These are phyloP conservation scores for Drosophila erecta DNA, from an alignment of 1,140 invertebrate genomes.

Conservation along the genomic window DNA sequence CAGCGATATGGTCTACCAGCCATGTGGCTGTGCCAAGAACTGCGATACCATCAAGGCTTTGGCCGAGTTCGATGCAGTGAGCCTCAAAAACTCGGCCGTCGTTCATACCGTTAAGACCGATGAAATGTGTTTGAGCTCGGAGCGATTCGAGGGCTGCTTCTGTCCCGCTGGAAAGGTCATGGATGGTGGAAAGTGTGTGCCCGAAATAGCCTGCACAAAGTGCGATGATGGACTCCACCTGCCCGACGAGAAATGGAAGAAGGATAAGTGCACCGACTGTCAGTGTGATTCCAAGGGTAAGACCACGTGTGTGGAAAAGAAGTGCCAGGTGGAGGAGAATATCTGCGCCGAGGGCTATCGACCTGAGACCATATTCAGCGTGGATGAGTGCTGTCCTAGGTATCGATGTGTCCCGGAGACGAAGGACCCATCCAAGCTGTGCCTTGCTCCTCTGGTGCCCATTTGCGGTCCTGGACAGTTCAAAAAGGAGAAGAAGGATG, in stretches of 20 bases:
- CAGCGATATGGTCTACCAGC: slow-evolving; percentile 87
- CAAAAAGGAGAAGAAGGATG: slow-evolving; percentile 87
- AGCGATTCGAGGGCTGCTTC: slow-evolving; percentile 91
- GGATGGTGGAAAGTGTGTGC: slow-evolving; percentile 84
- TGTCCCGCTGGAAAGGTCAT: slow-evolving; percentile 89
- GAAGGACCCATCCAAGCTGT: slow-evolving; percentile 84
- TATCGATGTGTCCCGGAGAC: slow-evolving; percentile 88
- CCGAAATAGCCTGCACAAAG: slow-evolving; percentile 69
- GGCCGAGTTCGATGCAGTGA: slow-evolving; percentile 84
- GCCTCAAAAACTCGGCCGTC: slow-evolving; percentile 70
- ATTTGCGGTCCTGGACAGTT: slow-evolving; percentile 89
- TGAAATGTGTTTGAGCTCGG: slow-evolving; percentile 85
- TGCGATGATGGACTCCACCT: slow-evolving; percentile 84
- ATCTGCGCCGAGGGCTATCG: slow-evolving; percentile 86
- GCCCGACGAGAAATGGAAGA: slow-evolving; percentile 86
- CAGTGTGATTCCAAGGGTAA: slow-evolving; percentile 86
- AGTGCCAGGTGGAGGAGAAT: slow-evolving; percentile 87
- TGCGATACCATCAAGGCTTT: slow-evolving; percentile 87
- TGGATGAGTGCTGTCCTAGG: slow-evolving; percentile 89
- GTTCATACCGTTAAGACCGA: slow-evolving; percentile 85
- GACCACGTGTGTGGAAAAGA: slow-evolving; percentile 86
- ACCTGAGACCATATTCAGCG: slow-evolving; percentile 85
- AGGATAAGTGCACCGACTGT: slow-evolving; percentile 91
- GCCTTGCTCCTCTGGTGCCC: slow-evolving; percentile 88
- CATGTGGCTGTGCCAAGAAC: slow-evolving; percentile 90